Evolutionary conservation across 2,888 invertebrate species (phyloP), one percentile per base, ranked within the genome.

Genomic region (Metallyticus violacea): DNA sequence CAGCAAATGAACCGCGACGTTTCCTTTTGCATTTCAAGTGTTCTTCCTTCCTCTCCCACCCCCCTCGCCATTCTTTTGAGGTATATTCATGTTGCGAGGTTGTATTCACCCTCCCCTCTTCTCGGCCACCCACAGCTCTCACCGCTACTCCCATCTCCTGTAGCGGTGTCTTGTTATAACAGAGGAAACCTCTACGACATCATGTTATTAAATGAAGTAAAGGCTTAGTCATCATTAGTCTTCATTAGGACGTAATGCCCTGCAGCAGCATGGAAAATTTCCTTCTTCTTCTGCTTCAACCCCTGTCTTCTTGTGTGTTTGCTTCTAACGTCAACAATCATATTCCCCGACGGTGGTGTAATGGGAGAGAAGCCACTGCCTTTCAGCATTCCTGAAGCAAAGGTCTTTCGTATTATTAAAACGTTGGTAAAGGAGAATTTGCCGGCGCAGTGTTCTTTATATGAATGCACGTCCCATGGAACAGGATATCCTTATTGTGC

Each of bases 191-290:
- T 29, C 30, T 25, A 81, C 78, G 30, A 85, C 85, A 85, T 77
- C 29, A 77, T 81, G 85, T 87, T 87, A 87, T 85, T 85, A 87
- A 85, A 87, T 87, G 87, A 87, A 81, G 30, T 78, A 87, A 62
- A 81, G 81, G 81, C 85, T 87, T 87, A 87, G 85, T 85, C 40
- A 78, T 87, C 87, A 87, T 87, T 87, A 87, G 87, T 87, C 87
- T 87, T 87, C 87, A 81, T 87, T 85, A 87, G 87, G 25, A 76
- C 77, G 30, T 76, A 77, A 86, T 85, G 86, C 86, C 80, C 81
- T 77, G 27, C 83, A 83, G 77, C 6, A 77, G 62, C 79, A 79
- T 79, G 27, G 76, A 15, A 79, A 7, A 27, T 81, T 81, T 81
- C 6, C 40, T 81, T 81, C 27, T 79, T 79, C 79, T 81, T 81